Base-by-base conservation (phyloP, 2,113 vertebrate species). In the Echinops telfairi region DNA sequence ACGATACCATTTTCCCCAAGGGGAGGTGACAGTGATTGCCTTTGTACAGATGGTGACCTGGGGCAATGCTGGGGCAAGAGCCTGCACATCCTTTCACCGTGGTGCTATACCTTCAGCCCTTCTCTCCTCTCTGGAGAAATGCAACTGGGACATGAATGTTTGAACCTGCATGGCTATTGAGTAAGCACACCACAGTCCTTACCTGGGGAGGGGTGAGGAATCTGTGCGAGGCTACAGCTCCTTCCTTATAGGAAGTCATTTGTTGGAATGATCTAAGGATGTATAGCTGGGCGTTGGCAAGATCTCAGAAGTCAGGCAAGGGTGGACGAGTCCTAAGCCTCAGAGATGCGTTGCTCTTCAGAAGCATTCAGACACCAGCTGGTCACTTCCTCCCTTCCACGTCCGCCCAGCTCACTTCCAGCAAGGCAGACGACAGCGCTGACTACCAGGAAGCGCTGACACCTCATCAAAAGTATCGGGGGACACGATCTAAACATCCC, bases 1-100 rank as follows among this genome's bases (percentile, higher is more conserved):
- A 85, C 76, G 86, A 47, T 75, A 75, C 15, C 68, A 43, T 62
- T 89, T 84, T 22, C 77, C 73, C 64, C 92, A 87, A 86, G n/a
- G 58, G 57, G 17, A 73, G 7, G 33, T 17, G 62, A 89, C 53
- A 81, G 25, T 92, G 68, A 68, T 75, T 83, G 84, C 81, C 23
- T 77, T 93, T 86, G 57, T 86, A 89, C n/a, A 31, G 14, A 82
- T 64, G 29, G 70, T 81, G 86, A 88, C 89, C 1, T 70, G 77
- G 93, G 57, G 40, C 22, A 86, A 92, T 89, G 31, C 60, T 22
- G 80, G 53, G 40, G 43, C 60, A 82, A 81, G 12, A 60, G 27
- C 80, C 1, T 71, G 19, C 60, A 77, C 17, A 57, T 70, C 22
- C 64, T 29, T 73, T 90, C 77, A 82, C 19, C 19, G 60, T 1